A percentile compares a stretch with the other conserved stretches of the same genome.
These are phyloP conservation scores for Pelvicachromis taeniatus DNA, from an alignment of 2,113 vertebrate genomes.

Conservation along the genomic window DNA sequence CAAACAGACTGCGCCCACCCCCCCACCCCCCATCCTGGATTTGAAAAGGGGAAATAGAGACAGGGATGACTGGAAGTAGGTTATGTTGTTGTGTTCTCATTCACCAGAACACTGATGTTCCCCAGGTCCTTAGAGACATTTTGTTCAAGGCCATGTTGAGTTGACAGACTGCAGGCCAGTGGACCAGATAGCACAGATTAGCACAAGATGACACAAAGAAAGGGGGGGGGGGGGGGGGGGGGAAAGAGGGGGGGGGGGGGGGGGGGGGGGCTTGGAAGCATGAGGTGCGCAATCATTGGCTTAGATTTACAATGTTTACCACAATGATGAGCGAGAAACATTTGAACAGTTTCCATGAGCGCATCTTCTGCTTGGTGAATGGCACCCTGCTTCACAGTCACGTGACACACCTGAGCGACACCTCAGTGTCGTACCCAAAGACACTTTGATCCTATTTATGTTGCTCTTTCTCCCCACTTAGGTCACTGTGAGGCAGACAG, in stretches of 20 bases:
- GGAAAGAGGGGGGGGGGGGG: neutral
- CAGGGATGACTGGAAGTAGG: slow-evolving; percentile 53
- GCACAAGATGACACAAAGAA: slow-evolving; percentile 16
- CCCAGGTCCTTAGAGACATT: slow-evolving; percentile 59
- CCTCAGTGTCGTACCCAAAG: slow-evolving; percentile 32
- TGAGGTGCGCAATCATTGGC: neutral
- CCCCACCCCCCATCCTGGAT: neutral
- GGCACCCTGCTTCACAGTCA: slow-evolving; percentile 39
- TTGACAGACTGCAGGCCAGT: slow-evolving; percentile 40
- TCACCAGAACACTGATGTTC: slow-evolving; percentile 63
- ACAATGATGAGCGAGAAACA: neutral
- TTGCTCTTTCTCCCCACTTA: slow-evolving; percentile 28
- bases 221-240: neutral
- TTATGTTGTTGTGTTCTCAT: slow-evolving; percentile 67
- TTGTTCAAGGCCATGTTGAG: slow-evolving; percentile 63
- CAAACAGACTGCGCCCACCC: neutral
- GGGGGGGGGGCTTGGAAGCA: neutral
- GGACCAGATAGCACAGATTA: slow-evolving; percentile 58
- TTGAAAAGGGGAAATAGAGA: slow-evolving; percentile 32
- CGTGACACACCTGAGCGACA: slow-evolving; percentile 45
- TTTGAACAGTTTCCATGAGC: neutral
- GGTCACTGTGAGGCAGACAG: slow-evolving; percentile 3
- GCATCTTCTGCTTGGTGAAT: slow-evolving; percentile 25
- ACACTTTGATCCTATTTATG: slow-evolving; percentile 26
- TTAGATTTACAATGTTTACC: neutral